Base-by-base conservation (phyloP, 2,888 invertebrate species). In the Trichogramma dendrolimi region DNA sequence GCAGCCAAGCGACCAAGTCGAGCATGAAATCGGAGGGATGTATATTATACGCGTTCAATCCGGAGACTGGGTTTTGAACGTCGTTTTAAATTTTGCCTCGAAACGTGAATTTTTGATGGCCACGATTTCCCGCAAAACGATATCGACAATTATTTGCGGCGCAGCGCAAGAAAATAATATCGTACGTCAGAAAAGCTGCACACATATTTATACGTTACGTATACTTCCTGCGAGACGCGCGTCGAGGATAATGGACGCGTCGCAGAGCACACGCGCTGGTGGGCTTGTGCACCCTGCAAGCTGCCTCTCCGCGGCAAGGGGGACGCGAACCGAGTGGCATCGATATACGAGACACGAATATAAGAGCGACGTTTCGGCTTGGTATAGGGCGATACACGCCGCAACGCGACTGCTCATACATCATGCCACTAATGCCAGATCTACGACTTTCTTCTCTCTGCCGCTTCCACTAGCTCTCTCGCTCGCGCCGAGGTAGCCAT, bases 261-360 rank as follows among this genome's bases (percentile, higher is more conserved):
- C 27, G 2, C 27, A 27, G 27, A 27, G 27, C 27, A 27, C 27
- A 27, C 27, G 27, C 27, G 27, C 27, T 2, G 27, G 27, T 27
- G 27, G 3, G 27, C 27, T 27, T 27, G 27, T 27, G 27, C 27
- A 0, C 27, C 27, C 27, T 27, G 27, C 27, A 27, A 27, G 27
- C 27, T 27, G 27, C 27, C 27, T 27, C 27, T 27, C 2, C 55
- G 46, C 38, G 58, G 39, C 42, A 39, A 47, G n/a, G 40, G n/a
- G 56, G 55, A 49, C 61, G 47, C 8, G 39, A 27, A 38, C 14
- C 7, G 43, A 39, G 39, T 44, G 53, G 38, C 64, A 78, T 78
- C 77, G 75, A 78, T 78, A 78, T 77, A 75, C 78, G 68, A 67
- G 61, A 75, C 78, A 78, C 78, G 78, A 71, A 78, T 73, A 75